Base-by-base conservation (phyloP, 2,888 invertebrate species). In the Chrysopilus asiliformis region DNA sequence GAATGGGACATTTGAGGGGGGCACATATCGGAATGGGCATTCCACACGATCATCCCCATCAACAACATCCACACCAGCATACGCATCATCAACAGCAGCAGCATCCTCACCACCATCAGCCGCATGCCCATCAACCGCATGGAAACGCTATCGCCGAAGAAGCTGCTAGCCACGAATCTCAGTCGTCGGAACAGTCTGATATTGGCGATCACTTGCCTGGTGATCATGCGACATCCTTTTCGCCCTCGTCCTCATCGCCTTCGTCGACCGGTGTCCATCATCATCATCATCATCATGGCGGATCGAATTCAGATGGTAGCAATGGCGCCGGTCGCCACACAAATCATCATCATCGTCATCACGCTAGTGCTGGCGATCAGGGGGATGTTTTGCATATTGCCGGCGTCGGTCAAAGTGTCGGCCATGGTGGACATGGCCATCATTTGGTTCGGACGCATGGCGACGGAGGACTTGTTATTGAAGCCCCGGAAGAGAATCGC, bases 371-470 rank as follows among this genome's bases (percentile, higher is more conserved):
- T 15, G 9, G 26, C 13, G 30, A 51, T 17, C 48, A 55, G 29
- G 57, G 53, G 29, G 55, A 65, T 45, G n/a, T n/a, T n/a, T n/a
- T n/a, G n/a, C 56, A 58, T 45, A 48, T 59, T 5, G 60, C 60
- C 3, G 66, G 67, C 39, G 58, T 60, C 14, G 34, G 53, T 24
- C n/a, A n/a, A n/a, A n/a, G n/a, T n/a, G n/a, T n/a, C n/a, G n/a
- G n/a, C n/a, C n/a, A n/a, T n/a, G n/a, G 25, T 24, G 54, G 56
- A 32, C 49, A 58, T 33, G 65, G 64, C 8, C 61, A 68, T 32
- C 48, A 70, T 16, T 61, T 67, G 25, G 61, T 64, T 31, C n/a
- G n/a, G n/a, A n/a, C n/a, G n/a, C 71, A 71, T 3, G 71, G 71
- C 0, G 71, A 71, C 50, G 70, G 70, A 20, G 68, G 70, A 17